Evolutionary conservation across 2,888 invertebrate species (phyloP).

Genomic region (Ischnus inquisitorius): DNA sequence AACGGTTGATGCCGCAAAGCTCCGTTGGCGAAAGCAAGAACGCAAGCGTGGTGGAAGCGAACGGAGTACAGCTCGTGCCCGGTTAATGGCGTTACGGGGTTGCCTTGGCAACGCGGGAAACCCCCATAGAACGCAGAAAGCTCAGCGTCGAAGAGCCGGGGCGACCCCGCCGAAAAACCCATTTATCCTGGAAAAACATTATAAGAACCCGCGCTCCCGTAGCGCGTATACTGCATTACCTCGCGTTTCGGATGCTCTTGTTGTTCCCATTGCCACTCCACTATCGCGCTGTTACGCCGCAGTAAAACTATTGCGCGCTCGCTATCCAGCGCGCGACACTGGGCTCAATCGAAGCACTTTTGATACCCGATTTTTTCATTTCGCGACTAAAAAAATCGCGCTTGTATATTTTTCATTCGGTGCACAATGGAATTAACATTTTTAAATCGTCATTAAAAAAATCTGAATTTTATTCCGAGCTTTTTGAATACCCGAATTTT

Average conservation of each 20-base stretch:
- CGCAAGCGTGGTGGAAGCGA: conserved; percentile 55
- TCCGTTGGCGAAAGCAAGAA: conserved; percentile 57
- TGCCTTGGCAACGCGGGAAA: conserved; percentile 82
- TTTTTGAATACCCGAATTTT: too few species aligned
- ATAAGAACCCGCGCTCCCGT: conserved; percentile 79
- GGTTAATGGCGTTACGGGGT: conserved; percentile 85
- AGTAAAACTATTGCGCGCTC: conserved; percentile 1
- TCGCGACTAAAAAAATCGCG: background rate
- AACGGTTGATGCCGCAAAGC: conserved; percentile 47
- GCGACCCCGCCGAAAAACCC: conserved; percentile 82
- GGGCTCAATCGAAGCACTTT: background rate
- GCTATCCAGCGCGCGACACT: background rate
- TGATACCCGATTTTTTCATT: background rate
- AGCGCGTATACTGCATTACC: conserved; percentile 42
- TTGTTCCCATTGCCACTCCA: conserved; percentile 29
- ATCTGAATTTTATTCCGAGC: too few species aligned
- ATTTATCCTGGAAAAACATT: conserved; percentile 85
- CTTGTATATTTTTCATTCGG: too few species aligned
- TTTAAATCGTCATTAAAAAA: too few species aligned
- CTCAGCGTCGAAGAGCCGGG: conserved; percentile 72
- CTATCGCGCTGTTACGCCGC: conserved; percentile 11
- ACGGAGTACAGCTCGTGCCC: conserved; percentile 78
- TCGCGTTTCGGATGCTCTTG: conserved; percentile 33
- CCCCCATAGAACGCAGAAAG: conserved; percentile 81
- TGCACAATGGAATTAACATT: too few species aligned